Base-by-base conservation (phyloP, 2,888 invertebrate genomes). In the Tromatobia lineatoria region DNA sequence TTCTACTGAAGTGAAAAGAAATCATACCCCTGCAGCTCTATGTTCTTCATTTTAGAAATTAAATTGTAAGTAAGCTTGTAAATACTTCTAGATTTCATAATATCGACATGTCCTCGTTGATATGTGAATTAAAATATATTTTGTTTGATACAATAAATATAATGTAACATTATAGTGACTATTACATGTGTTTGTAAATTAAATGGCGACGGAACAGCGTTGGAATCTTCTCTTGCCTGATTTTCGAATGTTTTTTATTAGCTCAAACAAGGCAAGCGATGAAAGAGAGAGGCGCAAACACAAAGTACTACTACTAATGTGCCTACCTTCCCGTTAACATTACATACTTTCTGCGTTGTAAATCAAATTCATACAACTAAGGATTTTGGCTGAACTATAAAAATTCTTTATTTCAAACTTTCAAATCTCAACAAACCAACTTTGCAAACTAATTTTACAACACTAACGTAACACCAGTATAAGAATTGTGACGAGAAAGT, bases 1-100 rank as follows among this genome's bases (percentile, higher is more conserved):
- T 47, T 25, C 8, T 82, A 11, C 71, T 85, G 29, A 77, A 80
- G 45, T 83, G 42, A 73, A 15, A 13, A 13, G n/a, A 15, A 57
- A 57, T 15, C 3, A 15, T 6, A 7, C n/a, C 2, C 8, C 34
- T n/a, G 15, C 2, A 34, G 7, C 1, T 38, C 0, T 34, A 13
- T 59, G 11, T 38, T 61, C 11, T 38, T 38, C 38, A 20, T 18
- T 61, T 61, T 15, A 38, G 10, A 4, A 61, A 18, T n/a, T 38
- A 25, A 59, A 59, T 15, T 29, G 29, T 34, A 1, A n/a, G 4
- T 59, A 15, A 59, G 29, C 15, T 59, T 47, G 47, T 47, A 47
- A 47, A 47, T 47, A 47, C n/a, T 13, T 15, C 15, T 47, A n/a
- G 47, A 47, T 15, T 47, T 59, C 1, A 54, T 23, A 23, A 18